A percentile compares a stretch with the other conserved stretches of the same genome.
Conservation (phyloP, 2,797 vertebrate genomes). For the Discoglossus pictus region DNA sequence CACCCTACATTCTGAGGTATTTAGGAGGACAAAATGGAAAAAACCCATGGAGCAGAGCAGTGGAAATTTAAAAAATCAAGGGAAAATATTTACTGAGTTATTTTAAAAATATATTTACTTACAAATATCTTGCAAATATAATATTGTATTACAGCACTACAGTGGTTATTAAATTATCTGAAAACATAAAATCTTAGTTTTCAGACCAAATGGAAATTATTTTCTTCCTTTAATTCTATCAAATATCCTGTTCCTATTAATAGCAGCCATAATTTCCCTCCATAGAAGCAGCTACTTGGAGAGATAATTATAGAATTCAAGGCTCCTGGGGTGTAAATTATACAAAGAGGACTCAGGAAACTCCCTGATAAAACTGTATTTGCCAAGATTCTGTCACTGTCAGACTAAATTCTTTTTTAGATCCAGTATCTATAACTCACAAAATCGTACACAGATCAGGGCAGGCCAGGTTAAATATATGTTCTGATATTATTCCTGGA, state of each 20-base stretch:
- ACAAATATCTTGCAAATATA: no score
- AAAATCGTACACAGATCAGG: constrained; percentile 32
- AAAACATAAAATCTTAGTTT: no score
- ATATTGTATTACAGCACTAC: no score
- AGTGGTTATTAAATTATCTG: no score
- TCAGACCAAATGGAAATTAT: no score
- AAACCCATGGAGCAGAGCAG: no score
- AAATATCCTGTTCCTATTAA: constrained; percentile 51
- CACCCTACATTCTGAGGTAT: no score
- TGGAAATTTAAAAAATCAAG: no score
- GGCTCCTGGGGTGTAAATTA: constrained; percentile 39
- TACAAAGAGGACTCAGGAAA: constrained; percentile 49
- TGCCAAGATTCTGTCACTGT: constrained; percentile 47
- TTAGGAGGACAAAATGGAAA: no score
- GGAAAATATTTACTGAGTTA: no score
- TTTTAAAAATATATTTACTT: no score
- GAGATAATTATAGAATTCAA: constrained; percentile 53
- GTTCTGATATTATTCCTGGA: constrained; percentile 35
- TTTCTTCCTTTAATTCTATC: constrained; percentile 25
- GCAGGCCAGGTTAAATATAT: constrained; percentile 53
- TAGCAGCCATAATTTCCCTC: constrained; percentile 51
- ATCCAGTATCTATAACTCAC: constrained; percentile 44
- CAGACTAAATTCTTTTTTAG: constrained; percentile 48
- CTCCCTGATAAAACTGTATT: constrained; percentile 31
- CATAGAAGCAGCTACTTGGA: constrained; percentile 44